These are phyloP conservation scores for Aphis gossypii DNA, from an alignment of 1,140 invertebrate species.

Conservation along the genomic window DNA sequence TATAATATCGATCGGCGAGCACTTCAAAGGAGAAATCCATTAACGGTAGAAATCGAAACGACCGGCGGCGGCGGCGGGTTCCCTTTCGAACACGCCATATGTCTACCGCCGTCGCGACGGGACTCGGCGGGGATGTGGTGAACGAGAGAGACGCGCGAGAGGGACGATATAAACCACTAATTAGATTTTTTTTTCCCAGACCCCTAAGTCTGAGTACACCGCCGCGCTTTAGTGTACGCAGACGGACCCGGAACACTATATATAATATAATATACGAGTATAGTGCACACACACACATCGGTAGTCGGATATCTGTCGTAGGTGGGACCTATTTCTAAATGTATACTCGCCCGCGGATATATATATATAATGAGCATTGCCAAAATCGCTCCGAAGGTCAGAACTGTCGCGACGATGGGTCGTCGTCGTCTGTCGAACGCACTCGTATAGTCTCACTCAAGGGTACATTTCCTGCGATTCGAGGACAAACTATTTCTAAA, in stretches of 20 bases:
- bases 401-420: no score
- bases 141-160: neutral
- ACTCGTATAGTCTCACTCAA: neutral
- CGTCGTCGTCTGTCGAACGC: neutral
- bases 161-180: conserved; percentile 40
- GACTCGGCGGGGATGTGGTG: neutral
- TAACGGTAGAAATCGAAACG: conserved; percentile 54
- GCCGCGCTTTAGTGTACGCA: neutral
- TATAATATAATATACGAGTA: neutral
- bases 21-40: conserved; percentile 56
- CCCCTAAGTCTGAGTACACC: neutral
- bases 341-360: neutral
- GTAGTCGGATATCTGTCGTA: neutral
- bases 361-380: neutral
- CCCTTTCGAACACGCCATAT: conserved; percentile 39
- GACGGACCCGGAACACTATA: neutral
- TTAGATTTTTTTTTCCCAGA: conserved; percentile 49
- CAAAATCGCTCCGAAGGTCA: neutral
- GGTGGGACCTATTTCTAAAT: neutral
- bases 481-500: neutral
- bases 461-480: neutral
- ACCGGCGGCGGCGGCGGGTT: conserved; percentile 12
- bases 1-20: conserved; percentile 8
- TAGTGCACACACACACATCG: neutral
- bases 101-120: neutral